These are phyloP conservation scores for Aphelocoma coerulescens DNA, from an alignment of 2,113 vertebrate species.

Conservation along the genomic window DNA sequence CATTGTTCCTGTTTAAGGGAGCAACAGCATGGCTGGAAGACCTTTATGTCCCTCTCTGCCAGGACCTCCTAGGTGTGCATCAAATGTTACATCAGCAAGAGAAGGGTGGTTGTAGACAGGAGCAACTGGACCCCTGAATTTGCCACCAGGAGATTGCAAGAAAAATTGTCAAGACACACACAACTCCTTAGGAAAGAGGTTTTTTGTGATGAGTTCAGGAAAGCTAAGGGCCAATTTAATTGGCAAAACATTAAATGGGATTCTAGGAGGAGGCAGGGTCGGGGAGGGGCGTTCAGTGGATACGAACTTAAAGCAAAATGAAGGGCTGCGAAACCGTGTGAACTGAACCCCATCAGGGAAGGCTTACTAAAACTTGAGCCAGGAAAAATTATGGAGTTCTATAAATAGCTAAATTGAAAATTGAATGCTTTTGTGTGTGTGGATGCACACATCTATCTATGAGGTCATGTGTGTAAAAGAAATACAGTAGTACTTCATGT, in stretches of 20 bases:
- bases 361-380: slow-evolving; percentile 19
- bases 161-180: neutral
- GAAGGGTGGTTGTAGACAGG: neutral
- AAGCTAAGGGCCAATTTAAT: neutral
- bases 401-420: slow-evolving; percentile 60
- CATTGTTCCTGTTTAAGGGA: neutral
- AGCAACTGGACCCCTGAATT: neutral
- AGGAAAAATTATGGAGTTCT: slow-evolving; percentile 47
- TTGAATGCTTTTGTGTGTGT: slow-evolving; percentile 24
- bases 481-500: slow-evolving; percentile 45
- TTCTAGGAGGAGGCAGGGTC: neutral
- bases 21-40: neutral
- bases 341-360: slow-evolving; percentile 18
- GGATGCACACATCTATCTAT: slow-evolving; percentile 12
- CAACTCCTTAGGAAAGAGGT: neutral
- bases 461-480: slow-evolving; percentile 16
- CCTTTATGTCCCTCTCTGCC: neutral
- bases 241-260: neutral
- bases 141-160: neutral
- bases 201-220: neutral
- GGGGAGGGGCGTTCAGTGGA: neutral
- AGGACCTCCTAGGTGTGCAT: neutral
- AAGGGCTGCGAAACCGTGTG: neutral
- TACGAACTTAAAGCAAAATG: neutral
- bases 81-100: neutral